Base-by-base conservation (phyloP, 1,140 invertebrate species). In the Panulirus ornatus region DNA sequence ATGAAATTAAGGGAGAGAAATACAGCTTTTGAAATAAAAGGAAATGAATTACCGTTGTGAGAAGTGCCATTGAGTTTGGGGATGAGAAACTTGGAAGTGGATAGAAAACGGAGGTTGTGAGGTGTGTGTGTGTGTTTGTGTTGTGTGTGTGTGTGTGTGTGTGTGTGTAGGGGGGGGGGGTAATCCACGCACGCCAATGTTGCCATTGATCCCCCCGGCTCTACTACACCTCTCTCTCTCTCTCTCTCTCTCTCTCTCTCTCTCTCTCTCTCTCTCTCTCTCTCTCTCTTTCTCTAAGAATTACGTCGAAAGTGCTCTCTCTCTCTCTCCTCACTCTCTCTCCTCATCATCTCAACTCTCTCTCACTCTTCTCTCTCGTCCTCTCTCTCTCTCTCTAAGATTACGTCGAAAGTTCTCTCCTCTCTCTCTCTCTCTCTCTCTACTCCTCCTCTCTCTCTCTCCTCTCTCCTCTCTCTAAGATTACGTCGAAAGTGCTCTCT, bases 111-210 rank as follows among this genome's bases (percentile, higher is more conserved):
- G 11, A 58, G 51, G 11, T 58, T 58, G 51, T 11, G 11, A 58
- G 11, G 30, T 66, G 22, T 66, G 22, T n/a, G 22, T 34, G 63
- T 66, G 63, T 66, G 63, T 66, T 5, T 66, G 63, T 66, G 63
- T 66, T 66, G 63, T 66, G 63, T 66, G 63, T 66, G 63, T 66
- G 63, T 66, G 70, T 71, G 70, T 71, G 70, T 71, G 70, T 34
- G 70, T 73, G 16, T 73, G 70, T 73, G 22, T 36, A 73, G 44
- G 44, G 5, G 44, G 5, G 44, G 44, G 44, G 14, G 44, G 44
- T 1, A 73, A 2, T 1, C 70, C 38, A 73, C 30, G 22, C n/a
- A 73, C 34, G 22, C 70, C 30, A 27, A 16, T 30, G 2, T 42
- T 19, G 9, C 30, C 30, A 34, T 73, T 14, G 3, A 5, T 73